Conservation (phyloP, 2,797 vertebrate species). For the Ciconia nigra region DNA sequence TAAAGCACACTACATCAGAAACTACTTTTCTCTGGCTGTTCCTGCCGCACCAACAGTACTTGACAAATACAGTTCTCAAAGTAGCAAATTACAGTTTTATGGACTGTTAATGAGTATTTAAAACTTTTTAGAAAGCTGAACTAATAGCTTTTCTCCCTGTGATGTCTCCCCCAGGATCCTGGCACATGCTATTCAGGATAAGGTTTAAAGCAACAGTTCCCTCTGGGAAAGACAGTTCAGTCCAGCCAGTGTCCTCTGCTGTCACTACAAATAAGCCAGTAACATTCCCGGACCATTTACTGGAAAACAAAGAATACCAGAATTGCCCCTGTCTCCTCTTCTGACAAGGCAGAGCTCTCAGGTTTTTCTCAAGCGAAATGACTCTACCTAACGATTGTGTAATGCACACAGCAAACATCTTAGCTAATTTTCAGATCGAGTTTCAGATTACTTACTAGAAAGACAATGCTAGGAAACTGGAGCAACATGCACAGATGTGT, state of each 20-base stretch:
- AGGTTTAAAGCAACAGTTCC: background rate
- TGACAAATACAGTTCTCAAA: background rate
- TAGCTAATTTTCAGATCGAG: background rate
- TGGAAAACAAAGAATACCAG: background rate
- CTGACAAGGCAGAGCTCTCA: background rate
- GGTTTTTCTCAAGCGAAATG: background rate
- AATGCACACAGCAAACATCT: background rate
- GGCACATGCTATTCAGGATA: background rate
- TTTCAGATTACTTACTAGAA: slow-evolving; percentile 31
- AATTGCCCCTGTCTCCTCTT: background rate
- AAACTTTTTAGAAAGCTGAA: background rate
- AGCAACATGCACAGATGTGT: background rate
- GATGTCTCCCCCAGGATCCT: background rate
- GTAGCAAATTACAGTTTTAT: background rate
- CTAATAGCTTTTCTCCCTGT: background rate
- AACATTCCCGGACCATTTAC: background rate
- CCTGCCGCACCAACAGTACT: background rate
- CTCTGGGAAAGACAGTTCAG: background rate
- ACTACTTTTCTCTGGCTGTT: background rate
- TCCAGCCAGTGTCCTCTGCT: background rate
- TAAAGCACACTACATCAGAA: background rate
- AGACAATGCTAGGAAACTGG: slow-evolving; percentile 14
- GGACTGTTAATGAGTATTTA: background rate
- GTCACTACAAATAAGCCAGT: background rate
- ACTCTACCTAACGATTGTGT: background rate